phyloP scores from a whole-genome alignment of 2,888 invertebrate species.

The Ptilodon capucinus region DNA sequence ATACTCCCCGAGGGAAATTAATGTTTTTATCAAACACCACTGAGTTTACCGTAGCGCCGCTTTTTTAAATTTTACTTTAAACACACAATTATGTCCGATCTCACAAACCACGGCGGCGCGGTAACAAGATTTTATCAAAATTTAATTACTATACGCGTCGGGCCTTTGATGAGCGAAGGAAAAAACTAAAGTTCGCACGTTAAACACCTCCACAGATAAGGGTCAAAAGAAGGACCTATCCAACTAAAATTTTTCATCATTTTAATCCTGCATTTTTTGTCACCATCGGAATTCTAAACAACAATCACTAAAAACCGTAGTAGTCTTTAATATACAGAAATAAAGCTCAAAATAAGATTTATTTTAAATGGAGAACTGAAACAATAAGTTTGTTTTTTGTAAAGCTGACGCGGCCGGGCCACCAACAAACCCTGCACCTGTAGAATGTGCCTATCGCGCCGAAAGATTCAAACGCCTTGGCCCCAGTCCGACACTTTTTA shows the following conservation, averaged over 20 bases:
- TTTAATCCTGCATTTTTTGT: slow-evolving; percentile 51
- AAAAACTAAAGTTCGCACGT: slow-evolving; percentile 36
- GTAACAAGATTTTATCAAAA: slow-evolving; percentile 29
- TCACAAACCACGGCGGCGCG: slow-evolving; percentile 7
- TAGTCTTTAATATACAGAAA: slow-evolving; percentile 2
- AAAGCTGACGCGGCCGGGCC: slow-evolving; percentile 65
- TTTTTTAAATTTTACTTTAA: slow-evolving; percentile 45
- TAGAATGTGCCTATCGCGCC: slow-evolving; percentile 72
- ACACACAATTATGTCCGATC: slow-evolving; percentile 22
- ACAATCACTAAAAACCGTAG: neutral
- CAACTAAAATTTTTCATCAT: slow-evolving; percentile 41
- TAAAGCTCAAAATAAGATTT: slow-evolving; percentile 39
- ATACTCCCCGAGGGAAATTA: slow-evolving; percentile 61
- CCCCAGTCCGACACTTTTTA: slow-evolving; percentile 59
- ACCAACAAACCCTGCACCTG: slow-evolving; percentile 73
- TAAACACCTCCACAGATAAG: slow-evolving; percentile 45
- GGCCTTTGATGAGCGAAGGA: slow-evolving; percentile 16
- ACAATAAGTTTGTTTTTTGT: slow-evolving; percentile 24
- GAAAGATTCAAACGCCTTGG: slow-evolving; percentile 73
- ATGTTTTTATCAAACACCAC: slow-evolving; percentile 47
- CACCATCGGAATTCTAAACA: slow-evolving; percentile 7
- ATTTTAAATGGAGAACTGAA: slow-evolving; percentile 8
- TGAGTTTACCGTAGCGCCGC: slow-evolving; percentile 37
- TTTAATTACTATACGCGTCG: slow-evolving; percentile 29
- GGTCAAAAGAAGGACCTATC: slow-evolving; percentile 31